A percentile compares a stretch with the other conserved stretches of the same genome.
These are phyloP conservation scores for Diplodus puntazzo DNA, from an alignment of 2,797 vertebrate species.

Conservation along the genomic window DNA sequence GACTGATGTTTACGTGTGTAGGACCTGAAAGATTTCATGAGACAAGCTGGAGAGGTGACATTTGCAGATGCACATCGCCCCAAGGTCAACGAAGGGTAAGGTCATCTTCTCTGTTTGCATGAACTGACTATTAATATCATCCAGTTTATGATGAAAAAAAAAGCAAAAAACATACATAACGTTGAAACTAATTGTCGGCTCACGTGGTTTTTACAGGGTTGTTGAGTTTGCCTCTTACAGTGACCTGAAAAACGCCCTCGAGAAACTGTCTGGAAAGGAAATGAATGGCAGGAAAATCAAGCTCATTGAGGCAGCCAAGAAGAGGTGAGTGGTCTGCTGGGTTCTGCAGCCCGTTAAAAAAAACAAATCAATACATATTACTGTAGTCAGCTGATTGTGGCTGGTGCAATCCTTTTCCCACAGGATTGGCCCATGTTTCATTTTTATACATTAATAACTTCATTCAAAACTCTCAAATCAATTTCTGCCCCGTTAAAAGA, in stretches of 20 bases:
- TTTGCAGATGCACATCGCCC: slow-evolving; percentile 97
- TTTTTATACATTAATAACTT: background rate
- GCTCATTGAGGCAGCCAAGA: slow-evolving; percentile 94
- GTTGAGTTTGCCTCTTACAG: slow-evolving; percentile 98
- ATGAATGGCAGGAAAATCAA: slow-evolving; percentile 99
- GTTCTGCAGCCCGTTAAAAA: background rate
- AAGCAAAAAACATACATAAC: background rate
- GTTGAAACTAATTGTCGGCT: background rate
- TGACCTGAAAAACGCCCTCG: slow-evolving; percentile 97
- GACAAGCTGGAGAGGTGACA: slow-evolving; percentile 98
- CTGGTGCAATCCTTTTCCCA: background rate
- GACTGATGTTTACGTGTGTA: slow-evolving; percentile 84
- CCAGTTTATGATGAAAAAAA: background rate
- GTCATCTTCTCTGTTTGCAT: background rate
- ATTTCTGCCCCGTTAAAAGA: background rate
- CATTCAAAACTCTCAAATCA: background rate
- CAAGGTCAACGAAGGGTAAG: slow-evolving; percentile 97
- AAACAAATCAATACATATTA: background rate
- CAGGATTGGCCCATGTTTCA: background rate
- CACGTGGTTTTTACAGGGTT: slow-evolving; percentile 81
- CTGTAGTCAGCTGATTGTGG: background rate
- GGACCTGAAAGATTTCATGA: slow-evolving; percentile 99
- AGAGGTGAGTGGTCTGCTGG: slow-evolving; percentile 78
- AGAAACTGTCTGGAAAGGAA: slow-evolving; percentile 98
- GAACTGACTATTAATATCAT: no score